phyloP scores from a whole-genome alignment of 2,888 invertebrate species.

The Drosophila putrida region DNA sequence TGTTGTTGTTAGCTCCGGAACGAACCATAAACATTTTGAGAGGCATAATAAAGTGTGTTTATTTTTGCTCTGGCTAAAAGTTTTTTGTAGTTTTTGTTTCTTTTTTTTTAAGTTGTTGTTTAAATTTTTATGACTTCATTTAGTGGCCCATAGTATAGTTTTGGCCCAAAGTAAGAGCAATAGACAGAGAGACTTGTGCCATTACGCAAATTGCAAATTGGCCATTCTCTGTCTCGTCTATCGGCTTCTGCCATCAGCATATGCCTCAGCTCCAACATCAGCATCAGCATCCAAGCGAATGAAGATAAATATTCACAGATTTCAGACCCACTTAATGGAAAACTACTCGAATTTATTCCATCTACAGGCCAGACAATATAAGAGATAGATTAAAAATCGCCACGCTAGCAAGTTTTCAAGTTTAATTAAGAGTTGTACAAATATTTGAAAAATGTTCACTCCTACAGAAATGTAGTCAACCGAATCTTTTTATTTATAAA shows the following conservation, averaged over 20 bases:
- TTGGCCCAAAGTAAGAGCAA: constrained; percentile 23
- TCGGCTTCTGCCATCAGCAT: constrained; percentile 54
- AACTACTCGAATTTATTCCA: constrained; percentile 6
- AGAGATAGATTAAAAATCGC: background rate
- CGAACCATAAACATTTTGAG: constrained; percentile 70
- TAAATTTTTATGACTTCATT: constrained; percentile 75
- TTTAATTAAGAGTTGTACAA: background rate
- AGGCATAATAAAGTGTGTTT: constrained; percentile 74
- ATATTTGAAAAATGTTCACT: background rate
- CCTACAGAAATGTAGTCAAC: too few relatives aligned
- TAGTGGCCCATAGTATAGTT: constrained; percentile 43
- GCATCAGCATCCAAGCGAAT: constrained; percentile 30
- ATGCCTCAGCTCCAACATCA: constrained; percentile 25
- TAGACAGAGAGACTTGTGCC: constrained; percentile 44
- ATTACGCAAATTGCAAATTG: constrained; percentile 74
- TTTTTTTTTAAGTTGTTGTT: constrained; percentile 50
- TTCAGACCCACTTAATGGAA: constrained; percentile 33
- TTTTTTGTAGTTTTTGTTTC: constrained; percentile 50
- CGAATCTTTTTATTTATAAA: background rate
- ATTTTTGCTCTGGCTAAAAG: constrained; percentile 62
- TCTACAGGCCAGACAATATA: background rate
- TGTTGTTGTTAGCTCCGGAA: constrained; percentile 24
- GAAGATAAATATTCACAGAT: constrained; percentile 53
- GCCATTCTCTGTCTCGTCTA: constrained; percentile 58
- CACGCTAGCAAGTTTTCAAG: background rate